Conservation (phyloP, 1,140 invertebrate genomes). For the Bombus vancouverensis region DNA sequence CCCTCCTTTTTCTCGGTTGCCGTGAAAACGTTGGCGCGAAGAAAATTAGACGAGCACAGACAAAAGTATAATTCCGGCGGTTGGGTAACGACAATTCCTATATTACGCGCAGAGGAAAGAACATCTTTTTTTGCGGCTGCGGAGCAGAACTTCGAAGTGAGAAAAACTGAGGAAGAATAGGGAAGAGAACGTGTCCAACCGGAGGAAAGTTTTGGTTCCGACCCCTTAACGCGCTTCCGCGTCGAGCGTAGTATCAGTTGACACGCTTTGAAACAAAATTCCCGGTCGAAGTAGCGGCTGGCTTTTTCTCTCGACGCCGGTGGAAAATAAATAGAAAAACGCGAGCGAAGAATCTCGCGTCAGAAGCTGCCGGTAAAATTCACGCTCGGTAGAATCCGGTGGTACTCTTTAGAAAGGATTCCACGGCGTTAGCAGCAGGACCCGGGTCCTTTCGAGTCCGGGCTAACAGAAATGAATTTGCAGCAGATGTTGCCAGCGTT, state of each 20-base stretch:
- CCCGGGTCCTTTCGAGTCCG: conserved; percentile 50
- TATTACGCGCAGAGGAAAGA: neutral
- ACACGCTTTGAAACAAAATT: conserved; percentile 45
- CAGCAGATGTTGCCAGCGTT: conserved; percentile 66
- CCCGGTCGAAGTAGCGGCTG: conserved; percentile 28
- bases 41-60: too few relatives aligned
- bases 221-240: conserved; percentile 17
- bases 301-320: neutral
- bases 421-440: conserved; percentile 47
- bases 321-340: conserved; percentile 40
- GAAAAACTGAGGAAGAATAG: neutral
- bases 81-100: neutral
- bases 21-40: neutral
- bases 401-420: conserved; percentile 53
- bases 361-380: conserved; percentile 48
- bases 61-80: too few relatives aligned
- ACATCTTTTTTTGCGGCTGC: neutral
- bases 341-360: conserved; percentile 8
- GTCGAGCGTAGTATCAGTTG: conserved; percentile 26
- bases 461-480: conserved; percentile 55
- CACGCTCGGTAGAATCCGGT: conserved; percentile 49
- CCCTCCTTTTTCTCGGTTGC: neutral
- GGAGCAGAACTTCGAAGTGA: neutral
- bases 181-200: neutral
- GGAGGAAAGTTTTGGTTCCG: conserved; percentile 12